phyloP scores from a whole-genome alignment of 1,140 invertebrate genomes.

The Megalopta genalis region DNA sequence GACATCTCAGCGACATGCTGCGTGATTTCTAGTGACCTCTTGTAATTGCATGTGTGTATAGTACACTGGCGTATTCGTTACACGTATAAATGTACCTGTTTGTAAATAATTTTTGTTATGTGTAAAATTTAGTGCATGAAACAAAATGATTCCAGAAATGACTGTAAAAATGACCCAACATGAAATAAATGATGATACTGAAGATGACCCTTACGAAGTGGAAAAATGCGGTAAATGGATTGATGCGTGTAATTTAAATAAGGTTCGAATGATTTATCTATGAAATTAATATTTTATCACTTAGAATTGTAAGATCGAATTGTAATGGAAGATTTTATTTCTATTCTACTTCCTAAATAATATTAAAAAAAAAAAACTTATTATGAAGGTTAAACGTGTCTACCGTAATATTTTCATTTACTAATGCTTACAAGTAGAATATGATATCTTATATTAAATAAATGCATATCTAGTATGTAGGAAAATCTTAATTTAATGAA shows the following conservation, averaged over 20 bases:
- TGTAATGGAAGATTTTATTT: constrained; percentile 15
- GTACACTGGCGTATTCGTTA: not conserved
- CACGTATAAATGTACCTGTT: constrained; percentile 20
- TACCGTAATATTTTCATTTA: constrained; percentile 1
- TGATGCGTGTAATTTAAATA: constrained; percentile 82
- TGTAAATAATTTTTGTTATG: constrained; percentile 24
- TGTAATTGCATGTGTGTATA: constrained; percentile 13
- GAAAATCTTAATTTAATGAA: constrained; percentile 6
- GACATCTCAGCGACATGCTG: not conserved
- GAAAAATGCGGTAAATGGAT: constrained; percentile 85
- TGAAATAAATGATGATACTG: not conserved
- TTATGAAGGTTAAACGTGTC: constrained; percentile 6
- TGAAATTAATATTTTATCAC: constrained; percentile 26
- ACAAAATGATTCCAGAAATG: constrained; percentile 24
- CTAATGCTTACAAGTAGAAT: constrained; percentile 4
- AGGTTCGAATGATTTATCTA: constrained; percentile 79
- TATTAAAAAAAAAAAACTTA: constrained; percentile 8
- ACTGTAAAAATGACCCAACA: not conserved
- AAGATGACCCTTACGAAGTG: constrained; percentile 76
- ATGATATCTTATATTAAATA: constrained; percentile 3
- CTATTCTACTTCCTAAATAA: constrained; percentile 2
- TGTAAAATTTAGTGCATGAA: constrained; percentile 20
- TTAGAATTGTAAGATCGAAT: constrained; percentile 26
- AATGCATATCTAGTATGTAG: not conserved
- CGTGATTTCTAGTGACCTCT: not conserved